Evolutionary conservation across 2,797 vertebrate genomes (phyloP), one percentile per base, ranked within the genome.

Genomic region (Diplodus sargus): DNA sequence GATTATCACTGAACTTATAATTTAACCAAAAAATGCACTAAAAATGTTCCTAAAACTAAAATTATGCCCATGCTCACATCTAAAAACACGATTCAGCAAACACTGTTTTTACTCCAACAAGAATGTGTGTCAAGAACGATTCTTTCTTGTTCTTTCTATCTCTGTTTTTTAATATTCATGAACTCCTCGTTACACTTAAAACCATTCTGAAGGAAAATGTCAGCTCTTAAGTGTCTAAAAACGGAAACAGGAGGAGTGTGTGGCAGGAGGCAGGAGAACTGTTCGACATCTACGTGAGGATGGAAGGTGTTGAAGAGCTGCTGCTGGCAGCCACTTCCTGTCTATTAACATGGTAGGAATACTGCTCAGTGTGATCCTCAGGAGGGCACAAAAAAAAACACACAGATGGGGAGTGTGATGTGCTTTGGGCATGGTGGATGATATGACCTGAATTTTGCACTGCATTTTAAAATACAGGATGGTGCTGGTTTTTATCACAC

Each of bases 361-460:
- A 49, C 64, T 43, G 72, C 69, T 68, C 74, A 57, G 85, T 47
- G 73, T 61, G 78, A 81, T 79, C 65, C 86, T 86, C 78, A 74
- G 76, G 57, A 83, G 80, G 70, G 23, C 70, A 64, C 22, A 58
- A 61, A 47, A 60, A 60, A 63, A 89, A 75, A 81, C 75, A 85
- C 80, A 87, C 85, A 79, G 82, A 84, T 79, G 70, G 76, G 69
- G 66, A 68, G 78, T 81, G 81, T 74, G 79, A 81, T 76, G 82
- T 76, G 83, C 87, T 89, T 52, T 69, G 63, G 86, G 85, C 76
- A 85, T 22, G 73, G 81, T 74, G 70, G 60, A 85, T 72, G 47
- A 86, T 69, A 80, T 83, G 73, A 89, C 75, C 85, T 85, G 86
- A 65, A 82, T 90, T 87, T 71, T 68, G 68, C 59, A 77, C 58